Evolutionary conservation across 2,797 vertebrate genomes (phyloP).

Genomic region (Synanceia verrucosa): DNA sequence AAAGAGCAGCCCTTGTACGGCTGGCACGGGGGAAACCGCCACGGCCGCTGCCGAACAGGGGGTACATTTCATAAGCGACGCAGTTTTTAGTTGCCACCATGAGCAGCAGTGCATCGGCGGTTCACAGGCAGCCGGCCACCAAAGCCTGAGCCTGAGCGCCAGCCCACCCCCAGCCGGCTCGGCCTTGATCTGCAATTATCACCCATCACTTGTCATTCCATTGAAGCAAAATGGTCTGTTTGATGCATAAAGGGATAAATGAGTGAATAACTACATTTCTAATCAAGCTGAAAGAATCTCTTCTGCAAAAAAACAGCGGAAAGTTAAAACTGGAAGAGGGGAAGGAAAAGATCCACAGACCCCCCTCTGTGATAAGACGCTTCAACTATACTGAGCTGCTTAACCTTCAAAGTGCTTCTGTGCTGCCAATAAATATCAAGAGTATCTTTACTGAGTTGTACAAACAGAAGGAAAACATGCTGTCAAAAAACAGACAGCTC

Average conservation of each 20-base stretch:
- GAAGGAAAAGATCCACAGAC: slow-evolving; percentile 21
- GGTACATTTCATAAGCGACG: slow-evolving; percentile 41
- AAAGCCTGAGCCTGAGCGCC: slow-evolving; percentile 35
- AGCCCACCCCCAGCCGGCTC: neutral
- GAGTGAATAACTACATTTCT: slow-evolving; percentile 73
- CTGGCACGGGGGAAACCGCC: slow-evolving; percentile 39
- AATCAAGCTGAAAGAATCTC: slow-evolving; percentile 69
- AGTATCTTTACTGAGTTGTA: neutral
- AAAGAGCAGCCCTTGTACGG: slow-evolving; percentile 46
- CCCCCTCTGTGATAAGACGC: slow-evolving; percentile 40
- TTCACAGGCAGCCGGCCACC: slow-evolving; percentile 22
- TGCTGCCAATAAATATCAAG: slow-evolving; percentile 13
- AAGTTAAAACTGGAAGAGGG: slow-evolving; percentile 11
- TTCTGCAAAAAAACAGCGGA: slow-evolving; percentile 26
- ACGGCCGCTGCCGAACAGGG: slow-evolving; percentile 27
- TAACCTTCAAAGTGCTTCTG: slow-evolving; percentile 41
- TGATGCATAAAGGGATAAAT: slow-evolving; percentile 66
- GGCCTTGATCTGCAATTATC: slow-evolving; percentile 78
- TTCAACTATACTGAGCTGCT: slow-evolving; percentile 40
- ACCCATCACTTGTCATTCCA: slow-evolving; percentile 60
- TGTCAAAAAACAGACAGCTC: neutral
- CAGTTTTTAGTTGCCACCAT: slow-evolving; percentile 38
- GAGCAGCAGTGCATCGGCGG: slow-evolving; percentile 39
- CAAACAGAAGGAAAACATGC: neutral
- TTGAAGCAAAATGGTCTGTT: slow-evolving; percentile 58